phyloP scores from a whole-genome alignment of 2,888 invertebrate genomes.

The Venustoraphidia nigricollis region DNA sequence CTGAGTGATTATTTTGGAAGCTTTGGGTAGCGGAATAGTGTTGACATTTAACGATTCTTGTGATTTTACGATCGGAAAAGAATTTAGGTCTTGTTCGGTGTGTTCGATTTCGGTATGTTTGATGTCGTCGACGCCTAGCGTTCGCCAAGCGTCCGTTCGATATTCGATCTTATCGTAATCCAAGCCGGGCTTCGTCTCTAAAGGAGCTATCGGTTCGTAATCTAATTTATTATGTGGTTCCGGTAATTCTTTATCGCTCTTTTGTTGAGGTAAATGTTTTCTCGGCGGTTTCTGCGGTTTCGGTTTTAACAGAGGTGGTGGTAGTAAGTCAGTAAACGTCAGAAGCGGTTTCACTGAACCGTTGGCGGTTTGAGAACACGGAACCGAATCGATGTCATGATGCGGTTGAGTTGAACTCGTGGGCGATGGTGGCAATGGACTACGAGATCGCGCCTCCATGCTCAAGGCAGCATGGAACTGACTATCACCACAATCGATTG shows the following conservation, averaged over 20 bases:
- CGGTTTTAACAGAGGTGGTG: background rate
- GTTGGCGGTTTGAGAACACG: conserved; percentile 8
- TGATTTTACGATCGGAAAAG: conserved; percentile 27
- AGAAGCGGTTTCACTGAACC: too few relatives aligned
- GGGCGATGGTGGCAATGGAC: conserved; percentile 57
- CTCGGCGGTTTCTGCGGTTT: conserved; percentile 16
- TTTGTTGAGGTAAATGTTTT: conserved; percentile 12
- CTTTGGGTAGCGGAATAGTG: conserved; percentile 29
- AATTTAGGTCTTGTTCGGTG: conserved; percentile 21
- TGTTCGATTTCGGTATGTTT: conserved; percentile 44
- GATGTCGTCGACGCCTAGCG: conserved; percentile 57
- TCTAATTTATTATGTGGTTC: conserved; percentile 23
- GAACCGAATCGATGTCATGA: conserved; percentile 26
- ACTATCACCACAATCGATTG: conserved; percentile 54
- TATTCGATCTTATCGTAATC: conserved; percentile 65
- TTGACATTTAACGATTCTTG: conserved; percentile 27
- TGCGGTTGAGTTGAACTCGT: conserved; percentile 21
- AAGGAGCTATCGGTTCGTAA: conserved; percentile 31
- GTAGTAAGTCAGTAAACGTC: too few relatives aligned
- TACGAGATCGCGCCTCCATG: conserved; percentile 69
- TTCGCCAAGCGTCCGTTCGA: conserved; percentile 67
- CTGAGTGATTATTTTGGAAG: conserved; percentile 36
- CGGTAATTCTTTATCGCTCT: conserved; percentile 6
- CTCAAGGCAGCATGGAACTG: conserved; percentile 59
- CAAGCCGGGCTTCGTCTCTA: conserved; percentile 22